Conservation (phyloP, 2,113 vertebrate species). For the Psittacus erithacus region DNA sequence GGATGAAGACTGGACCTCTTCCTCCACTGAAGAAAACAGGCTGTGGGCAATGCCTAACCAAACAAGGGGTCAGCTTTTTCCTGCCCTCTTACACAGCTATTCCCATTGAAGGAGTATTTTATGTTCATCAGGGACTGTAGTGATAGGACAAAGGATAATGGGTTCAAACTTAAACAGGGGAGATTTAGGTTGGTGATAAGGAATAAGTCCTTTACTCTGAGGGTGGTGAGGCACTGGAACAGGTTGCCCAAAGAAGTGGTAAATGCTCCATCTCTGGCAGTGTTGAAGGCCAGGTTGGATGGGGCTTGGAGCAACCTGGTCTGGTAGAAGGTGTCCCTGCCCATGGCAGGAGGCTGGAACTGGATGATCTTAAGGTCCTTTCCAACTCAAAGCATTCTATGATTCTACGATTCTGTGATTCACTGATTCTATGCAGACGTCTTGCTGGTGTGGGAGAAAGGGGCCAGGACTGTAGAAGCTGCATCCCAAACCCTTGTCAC, state of each 20-base stretch:
- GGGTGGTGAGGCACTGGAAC: not conserved
- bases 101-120: not conserved
- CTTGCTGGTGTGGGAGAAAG: not conserved
- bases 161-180: not conserved
- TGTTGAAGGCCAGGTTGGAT: not conserved
- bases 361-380: not conserved
- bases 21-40: not conserved
- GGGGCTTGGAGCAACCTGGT: not conserved
- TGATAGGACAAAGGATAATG: not conserved
- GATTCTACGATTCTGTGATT: not conserved
- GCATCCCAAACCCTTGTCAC: not conserved
- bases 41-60: not conserved
- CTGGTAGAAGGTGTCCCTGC: not conserved
- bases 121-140: not conserved
- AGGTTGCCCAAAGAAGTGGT: not conserved
- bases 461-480: not conserved
- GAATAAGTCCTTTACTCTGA: not conserved
- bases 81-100: not conserved
- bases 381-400: not conserved
- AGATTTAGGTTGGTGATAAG: not conserved
- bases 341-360: not conserved
- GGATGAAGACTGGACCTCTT: not conserved
- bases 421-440: not conserved
- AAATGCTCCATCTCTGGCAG: not conserved
- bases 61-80: not conserved